Conservation (phyloP, 2,113 vertebrate species). For the Macrotus californicus region DNA sequence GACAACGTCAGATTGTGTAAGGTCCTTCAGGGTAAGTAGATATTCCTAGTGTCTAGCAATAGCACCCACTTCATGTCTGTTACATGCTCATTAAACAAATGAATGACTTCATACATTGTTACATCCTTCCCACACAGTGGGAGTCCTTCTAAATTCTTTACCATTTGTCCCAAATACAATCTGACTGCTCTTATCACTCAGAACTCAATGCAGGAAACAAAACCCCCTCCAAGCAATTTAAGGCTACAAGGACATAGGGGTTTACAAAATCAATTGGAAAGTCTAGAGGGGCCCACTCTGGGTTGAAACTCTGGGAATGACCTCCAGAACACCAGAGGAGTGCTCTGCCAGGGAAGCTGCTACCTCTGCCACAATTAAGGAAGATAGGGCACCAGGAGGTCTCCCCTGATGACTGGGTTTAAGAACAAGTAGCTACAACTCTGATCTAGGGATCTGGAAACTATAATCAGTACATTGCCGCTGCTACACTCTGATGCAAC, state of each 20-base stretch:
- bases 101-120: neutral
- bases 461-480: neutral
- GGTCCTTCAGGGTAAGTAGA: neutral
- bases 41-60: neutral
- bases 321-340: neutral
- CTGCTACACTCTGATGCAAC: constrained; percentile 13
- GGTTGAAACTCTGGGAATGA: neutral
- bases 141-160: neutral
- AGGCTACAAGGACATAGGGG: neutral
- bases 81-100: neutral
- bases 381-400: neutral
- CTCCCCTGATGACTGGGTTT: neutral
- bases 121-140: neutral
- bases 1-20: constrained; percentile 30
- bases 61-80: neutral
- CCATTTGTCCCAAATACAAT: neutral
- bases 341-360: neutral
- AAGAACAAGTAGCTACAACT: neutral
- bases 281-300: neutral
- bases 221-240: neutral
- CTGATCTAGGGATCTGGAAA: neutral
- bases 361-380: neutral
- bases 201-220: neutral
- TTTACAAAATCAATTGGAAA: constrained; percentile 5
- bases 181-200: neutral